These are phyloP conservation scores for Cryptocheilus praepositus DNA, from an alignment of 2,888 invertebrate genomes.

Conservation along the genomic window DNA sequence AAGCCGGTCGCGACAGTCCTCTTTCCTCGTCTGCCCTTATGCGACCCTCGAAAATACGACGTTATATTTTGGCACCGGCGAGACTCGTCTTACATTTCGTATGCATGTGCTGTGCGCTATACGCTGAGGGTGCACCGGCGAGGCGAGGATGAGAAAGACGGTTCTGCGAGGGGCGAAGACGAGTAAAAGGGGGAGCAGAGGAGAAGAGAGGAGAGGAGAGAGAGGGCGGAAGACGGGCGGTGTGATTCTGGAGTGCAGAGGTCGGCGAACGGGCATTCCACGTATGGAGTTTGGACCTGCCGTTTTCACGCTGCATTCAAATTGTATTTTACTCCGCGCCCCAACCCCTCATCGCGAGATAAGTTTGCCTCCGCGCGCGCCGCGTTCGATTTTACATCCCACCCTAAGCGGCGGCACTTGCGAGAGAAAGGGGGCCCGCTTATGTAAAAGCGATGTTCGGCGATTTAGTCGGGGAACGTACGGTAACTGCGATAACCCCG, in stretches of 20 bases:
- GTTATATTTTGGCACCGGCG: constrained; percentile 47
- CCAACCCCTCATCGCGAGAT: constrained; percentile 34
- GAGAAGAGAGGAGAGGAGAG: constrained; percentile 9
- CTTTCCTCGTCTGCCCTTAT: background rate
- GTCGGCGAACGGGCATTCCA: constrained; percentile 30
- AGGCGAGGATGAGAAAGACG: background rate
- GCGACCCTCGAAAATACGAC: constrained; percentile 31
- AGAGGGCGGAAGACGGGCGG: constrained; percentile 3
- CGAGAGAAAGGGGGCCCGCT: constrained; percentile 14
- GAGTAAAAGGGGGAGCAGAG: constrained; percentile 3
- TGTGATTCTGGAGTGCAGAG: constrained; percentile 16
- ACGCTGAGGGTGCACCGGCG: background rate
- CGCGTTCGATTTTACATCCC: constrained; percentile 16
- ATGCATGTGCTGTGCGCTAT: constrained; percentile 54
- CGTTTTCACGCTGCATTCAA: constrained; percentile 55
- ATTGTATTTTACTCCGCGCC: constrained; percentile 50
- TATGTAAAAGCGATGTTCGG: background rate
- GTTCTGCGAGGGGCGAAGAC: constrained; percentile 8
- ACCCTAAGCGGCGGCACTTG: constrained; percentile 2
- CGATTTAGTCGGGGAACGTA: too few relatives aligned
- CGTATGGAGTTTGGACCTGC: constrained; percentile 30
- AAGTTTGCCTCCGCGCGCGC: constrained; percentile 46
- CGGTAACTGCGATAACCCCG: background rate
- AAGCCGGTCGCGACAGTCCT: constrained; percentile 3
- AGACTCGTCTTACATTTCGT: constrained; percentile 53